Evolutionary conservation across 1,140 invertebrate genomes (phyloP).

Genomic region (Musca vetustissima): DNA sequence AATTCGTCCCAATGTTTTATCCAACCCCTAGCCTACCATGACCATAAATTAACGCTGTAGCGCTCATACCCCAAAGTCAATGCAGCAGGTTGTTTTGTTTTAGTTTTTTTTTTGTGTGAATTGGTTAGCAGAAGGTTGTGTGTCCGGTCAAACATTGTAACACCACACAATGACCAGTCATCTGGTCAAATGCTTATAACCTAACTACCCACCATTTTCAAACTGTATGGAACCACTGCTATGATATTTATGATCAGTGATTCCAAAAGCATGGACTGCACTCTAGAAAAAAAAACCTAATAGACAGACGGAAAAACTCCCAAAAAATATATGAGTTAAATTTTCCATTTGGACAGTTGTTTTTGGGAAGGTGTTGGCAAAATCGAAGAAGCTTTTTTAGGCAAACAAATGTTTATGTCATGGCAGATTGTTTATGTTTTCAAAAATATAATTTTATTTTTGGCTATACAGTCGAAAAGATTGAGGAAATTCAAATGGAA

Average conservation of each 20-base stretch:
- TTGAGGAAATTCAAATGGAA: no score
- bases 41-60: not conserved
- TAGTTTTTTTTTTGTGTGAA: no score
- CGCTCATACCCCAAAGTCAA: no score
- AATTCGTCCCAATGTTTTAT: no score
- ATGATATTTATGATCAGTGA: conserved; percentile 15
- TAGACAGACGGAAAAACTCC: not conserved
- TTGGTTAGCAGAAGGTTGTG: not conserved
- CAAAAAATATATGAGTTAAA: not conserved
- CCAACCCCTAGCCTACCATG: no score
- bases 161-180: conserved; percentile 6
- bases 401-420: no score
- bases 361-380: conserved; percentile 19
- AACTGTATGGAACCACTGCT: not conserved
- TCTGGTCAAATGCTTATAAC: no score
- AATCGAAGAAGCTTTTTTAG: not conserved
- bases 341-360: not conserved
- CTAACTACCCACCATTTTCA: conserved; percentile 6
- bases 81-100: conserved; percentile 14
- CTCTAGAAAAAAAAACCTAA: not conserved
- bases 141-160: conserved; percentile 19
- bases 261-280: not conserved
- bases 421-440: no score
- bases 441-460: no score
- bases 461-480: no score